Evolutionary conservation across 2,797 vertebrate species (phyloP).

Genomic region (Enteromius argenteus): DNA sequence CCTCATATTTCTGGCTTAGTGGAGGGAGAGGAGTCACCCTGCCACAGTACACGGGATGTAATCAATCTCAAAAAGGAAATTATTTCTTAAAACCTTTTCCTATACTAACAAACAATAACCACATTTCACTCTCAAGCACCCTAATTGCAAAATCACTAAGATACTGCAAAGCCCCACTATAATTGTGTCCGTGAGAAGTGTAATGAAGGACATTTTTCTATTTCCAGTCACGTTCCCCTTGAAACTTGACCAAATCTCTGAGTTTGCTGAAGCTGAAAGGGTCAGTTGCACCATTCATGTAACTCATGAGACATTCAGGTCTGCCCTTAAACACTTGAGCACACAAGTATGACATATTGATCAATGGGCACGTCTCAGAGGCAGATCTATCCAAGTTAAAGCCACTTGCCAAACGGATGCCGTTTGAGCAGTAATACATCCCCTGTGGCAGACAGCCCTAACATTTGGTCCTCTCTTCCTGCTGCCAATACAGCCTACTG

Average conservation of each 20-base stretch:
- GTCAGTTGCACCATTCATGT: slow-evolving; percentile 5
- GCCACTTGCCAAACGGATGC: slow-evolving; percentile 30
- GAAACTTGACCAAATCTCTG: background rate
- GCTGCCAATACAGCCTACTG: slow-evolving; percentile 44
- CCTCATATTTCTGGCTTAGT: slow-evolving; percentile 17
- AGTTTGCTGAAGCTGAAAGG: slow-evolving; percentile 8
- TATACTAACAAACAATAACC: background rate
- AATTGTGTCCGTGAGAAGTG: background rate
- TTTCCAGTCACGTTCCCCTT: slow-evolving; percentile 4
- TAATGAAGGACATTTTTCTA: background rate
- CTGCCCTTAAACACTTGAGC: slow-evolving; percentile 34
- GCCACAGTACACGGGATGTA: background rate
- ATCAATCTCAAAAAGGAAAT: slow-evolving; percentile 7
- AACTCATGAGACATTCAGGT: slow-evolving; percentile 19
- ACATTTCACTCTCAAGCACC: background rate
- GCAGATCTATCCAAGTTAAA: slow-evolving; percentile 44
- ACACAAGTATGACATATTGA: slow-evolving; percentile 32
- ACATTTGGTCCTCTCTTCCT: slow-evolving; percentile 38
- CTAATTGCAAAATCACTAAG: background rate
- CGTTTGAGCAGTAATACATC: slow-evolving; percentile 41
- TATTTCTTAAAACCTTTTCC: background rate
- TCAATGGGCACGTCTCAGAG: slow-evolving; percentile 34
- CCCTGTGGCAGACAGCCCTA: slow-evolving; percentile 41
- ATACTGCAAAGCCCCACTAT: background rate
- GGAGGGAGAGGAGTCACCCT: slow-evolving; percentile 1